Conservation (phyloP, 1,140 invertebrate species). For the Drosophila ironensis region DNA sequence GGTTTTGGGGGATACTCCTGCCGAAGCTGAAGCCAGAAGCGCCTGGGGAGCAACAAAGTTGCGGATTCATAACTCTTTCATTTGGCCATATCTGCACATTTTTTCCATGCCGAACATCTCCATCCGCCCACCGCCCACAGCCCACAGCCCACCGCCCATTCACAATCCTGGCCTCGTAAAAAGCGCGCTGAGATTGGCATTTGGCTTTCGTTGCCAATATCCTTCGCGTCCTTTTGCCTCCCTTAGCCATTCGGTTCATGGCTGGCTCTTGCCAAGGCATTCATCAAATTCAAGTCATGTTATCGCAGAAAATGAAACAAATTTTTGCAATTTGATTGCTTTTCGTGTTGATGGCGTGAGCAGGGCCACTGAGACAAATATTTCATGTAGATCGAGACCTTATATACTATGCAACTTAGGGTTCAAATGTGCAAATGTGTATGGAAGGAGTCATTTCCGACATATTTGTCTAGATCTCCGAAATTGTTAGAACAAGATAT, state of each 20-base stretch:
- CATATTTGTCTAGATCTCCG: too few species aligned
- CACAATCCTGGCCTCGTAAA: constrained; percentile 51
- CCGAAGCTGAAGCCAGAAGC: constrained; percentile 46
- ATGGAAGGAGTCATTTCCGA: too few species aligned
- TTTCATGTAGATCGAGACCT: not conserved
- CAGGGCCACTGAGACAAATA: not conserved
- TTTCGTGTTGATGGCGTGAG: constrained; percentile 72
- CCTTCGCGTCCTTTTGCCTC: constrained; percentile 44
- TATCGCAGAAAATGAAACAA: constrained; percentile 80
- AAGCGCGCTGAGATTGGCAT: constrained; percentile 74
- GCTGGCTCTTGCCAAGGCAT: constrained; percentile 66
- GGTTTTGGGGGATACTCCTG: constrained; percentile 3
- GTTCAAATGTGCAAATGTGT: too few species aligned
- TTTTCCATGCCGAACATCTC: constrained; percentile 33
- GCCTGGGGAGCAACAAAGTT: constrained; percentile 66
- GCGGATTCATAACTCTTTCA: constrained; percentile 80
- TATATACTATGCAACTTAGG: too few species aligned
- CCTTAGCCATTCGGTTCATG: constrained; percentile 7
- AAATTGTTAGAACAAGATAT: too few species aligned
- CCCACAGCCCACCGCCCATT: not conserved
- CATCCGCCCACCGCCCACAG: not conserved
- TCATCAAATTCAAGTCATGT: constrained; percentile 80
- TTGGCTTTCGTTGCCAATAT: constrained; percentile 77
- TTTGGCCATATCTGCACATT: constrained; percentile 76
- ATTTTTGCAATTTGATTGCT: constrained; percentile 80